A percentile compares a stretch with the other conserved stretches of the same genome.
phyloP scores from a whole-genome alignment of 2,797 vertebrate genomes.

The Odontamblyopus lacepedii region DNA sequence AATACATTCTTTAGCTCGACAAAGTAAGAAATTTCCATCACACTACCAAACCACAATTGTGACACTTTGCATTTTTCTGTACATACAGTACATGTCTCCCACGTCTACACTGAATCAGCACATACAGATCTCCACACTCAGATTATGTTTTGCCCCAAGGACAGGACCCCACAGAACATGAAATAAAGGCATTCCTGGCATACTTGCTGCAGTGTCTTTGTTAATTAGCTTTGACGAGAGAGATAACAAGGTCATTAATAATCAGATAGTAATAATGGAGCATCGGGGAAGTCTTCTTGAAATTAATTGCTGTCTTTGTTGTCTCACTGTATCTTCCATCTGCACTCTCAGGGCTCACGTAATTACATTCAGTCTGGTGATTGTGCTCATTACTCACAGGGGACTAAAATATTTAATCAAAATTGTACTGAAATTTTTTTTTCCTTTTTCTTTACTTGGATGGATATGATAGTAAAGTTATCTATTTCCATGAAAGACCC shows the following conservation, averaged over 20 bases:
- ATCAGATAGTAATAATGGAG: constrained; percentile 68
- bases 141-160: not conserved
- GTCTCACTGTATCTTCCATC: constrained; percentile 60
- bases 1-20: too few relatives aligned
- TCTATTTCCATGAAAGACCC: too few relatives aligned
- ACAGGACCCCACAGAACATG: constrained; percentile 15
- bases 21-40: too few relatives aligned
- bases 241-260: constrained; percentile 70
- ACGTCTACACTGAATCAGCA: not conserved
- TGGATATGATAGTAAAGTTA: too few relatives aligned
- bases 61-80: too few relatives aligned
- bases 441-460: not conserved
- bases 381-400: constrained; percentile 70
- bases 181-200: constrained; percentile 12
- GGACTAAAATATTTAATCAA: constrained; percentile 48
- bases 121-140: not conserved
- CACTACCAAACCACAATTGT: too few relatives aligned
- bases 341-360: constrained; percentile 19
- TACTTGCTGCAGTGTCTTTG: constrained; percentile 26
- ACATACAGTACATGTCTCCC: not conserved
- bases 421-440: not conserved
- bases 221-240: constrained; percentile 49
- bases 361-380: constrained; percentile 74
- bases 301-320: constrained; percentile 62
- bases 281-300: constrained; percentile 53